A percentile compares a stretch with the other conserved stretches of the same genome.
Conservation (phyloP, 1,140 invertebrate species). For the Drosophila kepulauana region DNA sequence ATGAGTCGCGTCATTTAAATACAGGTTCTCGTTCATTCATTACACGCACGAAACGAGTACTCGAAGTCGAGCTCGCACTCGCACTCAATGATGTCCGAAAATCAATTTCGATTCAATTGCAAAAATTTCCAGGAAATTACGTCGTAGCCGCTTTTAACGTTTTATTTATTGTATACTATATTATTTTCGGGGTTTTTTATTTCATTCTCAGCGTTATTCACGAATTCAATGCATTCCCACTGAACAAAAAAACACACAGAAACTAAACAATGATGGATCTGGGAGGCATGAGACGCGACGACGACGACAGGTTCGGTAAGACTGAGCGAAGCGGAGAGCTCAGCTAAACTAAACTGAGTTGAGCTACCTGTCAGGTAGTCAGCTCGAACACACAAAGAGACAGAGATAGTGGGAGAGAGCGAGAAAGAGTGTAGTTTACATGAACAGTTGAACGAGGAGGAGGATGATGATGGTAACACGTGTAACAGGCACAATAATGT, state of each 20-base stretch:
- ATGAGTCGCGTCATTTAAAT: constrained; percentile 50
- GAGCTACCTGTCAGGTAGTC: constrained; percentile 60
- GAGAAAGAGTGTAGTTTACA: constrained; percentile 42
- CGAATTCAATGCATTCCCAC: constrained; percentile 39
- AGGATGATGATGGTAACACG: constrained; percentile 58
- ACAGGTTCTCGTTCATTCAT: constrained; percentile 46
- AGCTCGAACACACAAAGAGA: constrained; percentile 8
- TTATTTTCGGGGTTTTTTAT: constrained; percentile 14
- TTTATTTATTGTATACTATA: background rate
- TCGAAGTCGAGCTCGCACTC: background rate
- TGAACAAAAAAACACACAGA: constrained; percentile 17
- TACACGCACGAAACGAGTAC: constrained; percentile 9
- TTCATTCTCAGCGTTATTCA: constrained; percentile 46
- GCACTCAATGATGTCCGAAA: constrained; percentile 41
- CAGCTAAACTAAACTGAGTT: constrained; percentile 47
- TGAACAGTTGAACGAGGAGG: constrained; percentile 32
- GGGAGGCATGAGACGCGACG: constrained; percentile 51
- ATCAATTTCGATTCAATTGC: constrained; percentile 79
- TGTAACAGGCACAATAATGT: constrained; percentile 47
- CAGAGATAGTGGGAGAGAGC: constrained; percentile 6
- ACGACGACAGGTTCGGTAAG: constrained; percentile 70
- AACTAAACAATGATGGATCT: constrained; percentile 34
- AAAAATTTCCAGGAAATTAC: constrained; percentile 71
- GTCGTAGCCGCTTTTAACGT: constrained; percentile 38
- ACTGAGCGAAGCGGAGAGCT: constrained; percentile 55